Conservation (phyloP, 1,140 invertebrate species). For the Halictus rubicundus region DNA sequence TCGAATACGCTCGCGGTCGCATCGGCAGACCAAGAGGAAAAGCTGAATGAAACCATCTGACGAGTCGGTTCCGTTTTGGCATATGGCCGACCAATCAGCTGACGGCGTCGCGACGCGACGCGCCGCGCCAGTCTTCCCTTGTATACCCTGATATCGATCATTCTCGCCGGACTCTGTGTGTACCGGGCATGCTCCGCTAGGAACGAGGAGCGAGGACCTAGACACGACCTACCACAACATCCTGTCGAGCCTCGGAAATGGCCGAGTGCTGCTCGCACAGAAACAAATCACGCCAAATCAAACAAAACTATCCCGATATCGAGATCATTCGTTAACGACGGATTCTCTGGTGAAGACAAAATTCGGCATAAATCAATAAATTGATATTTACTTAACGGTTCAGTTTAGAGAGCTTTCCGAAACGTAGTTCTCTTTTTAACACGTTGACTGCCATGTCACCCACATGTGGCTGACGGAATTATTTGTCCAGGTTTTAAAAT, state of each 20-base stretch:
- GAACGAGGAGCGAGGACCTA: neutral
- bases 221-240: constrained; percentile 44
- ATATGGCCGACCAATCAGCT: constrained; percentile 47
- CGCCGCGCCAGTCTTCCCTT: neutral
- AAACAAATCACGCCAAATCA: too few species aligned
- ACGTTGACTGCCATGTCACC: too few species aligned
- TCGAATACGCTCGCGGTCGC: neutral
- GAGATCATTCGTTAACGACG: too few species aligned
- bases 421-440: too few species aligned
- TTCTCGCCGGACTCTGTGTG: neutral
- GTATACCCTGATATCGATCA: constrained; percentile 37
- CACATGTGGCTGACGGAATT: too few species aligned
- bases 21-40: neutral
- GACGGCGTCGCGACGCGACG: constrained; percentile 37
- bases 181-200: constrained; percentile 23
- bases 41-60: constrained; percentile 57
- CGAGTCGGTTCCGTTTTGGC: constrained; percentile 37
- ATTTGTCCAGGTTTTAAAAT: too few species aligned
- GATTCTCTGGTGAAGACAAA: too few species aligned
- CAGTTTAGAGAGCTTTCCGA: too few species aligned
- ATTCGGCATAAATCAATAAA: too few species aligned
- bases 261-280: neutral
- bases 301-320: neutral
- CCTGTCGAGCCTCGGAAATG: constrained; percentile 10
- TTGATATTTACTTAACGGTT: too few species aligned